Evolutionary conservation across 2,113 vertebrate genomes (phyloP), one percentile per base, ranked within the genome.

Genomic region (Limnothrissa miodon): DNA sequence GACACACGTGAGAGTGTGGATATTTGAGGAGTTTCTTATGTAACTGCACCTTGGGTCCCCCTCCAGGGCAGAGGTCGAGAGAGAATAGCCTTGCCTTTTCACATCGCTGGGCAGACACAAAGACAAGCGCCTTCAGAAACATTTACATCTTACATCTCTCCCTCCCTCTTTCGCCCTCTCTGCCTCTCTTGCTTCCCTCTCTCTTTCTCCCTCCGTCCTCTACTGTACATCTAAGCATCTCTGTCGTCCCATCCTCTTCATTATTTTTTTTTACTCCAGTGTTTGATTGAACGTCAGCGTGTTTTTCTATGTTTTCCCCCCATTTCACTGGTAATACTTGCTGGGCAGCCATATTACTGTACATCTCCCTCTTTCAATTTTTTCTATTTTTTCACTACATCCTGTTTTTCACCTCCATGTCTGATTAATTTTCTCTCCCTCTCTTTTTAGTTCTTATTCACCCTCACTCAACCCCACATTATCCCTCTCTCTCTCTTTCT

Each of bases 391-490:
- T 42, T 42, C 42, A 42, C 42, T 42, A 42, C 42, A 42, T 42
- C 6, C 42, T 42, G 42, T 42, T 42, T 42, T 42, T 42, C 42
- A 2, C 42, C 6, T 42, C 42, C 42, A 42, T 42, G 42, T 6
- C 42, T 42, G 42, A 42, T 42, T 51, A 39, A 42, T 25, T 48
- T 29, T 78, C 74, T 39, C 42, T 56, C 56, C 25, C n/a, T 66
- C 11, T 33, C 25, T 66, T 15, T 25, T 9, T 1, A n/a, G n/a
- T n/a, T n/a, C n/a, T n/a, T n/a, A n/a, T n/a, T n/a, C n/a, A n/a
- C 4, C 19, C 13, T 83, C 36, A 53, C 56, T 81, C 88, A 87
- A 85, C 36, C 85, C 85, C 82, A 83, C 25, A 21, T 10, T 25
- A 21, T 88, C 39, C 56, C 25, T 80, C 79, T 56, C 10, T 51